phyloP scores from a whole-genome alignment of 2,113 vertebrate genomes.

The Marcusenius ussheri region DNA sequence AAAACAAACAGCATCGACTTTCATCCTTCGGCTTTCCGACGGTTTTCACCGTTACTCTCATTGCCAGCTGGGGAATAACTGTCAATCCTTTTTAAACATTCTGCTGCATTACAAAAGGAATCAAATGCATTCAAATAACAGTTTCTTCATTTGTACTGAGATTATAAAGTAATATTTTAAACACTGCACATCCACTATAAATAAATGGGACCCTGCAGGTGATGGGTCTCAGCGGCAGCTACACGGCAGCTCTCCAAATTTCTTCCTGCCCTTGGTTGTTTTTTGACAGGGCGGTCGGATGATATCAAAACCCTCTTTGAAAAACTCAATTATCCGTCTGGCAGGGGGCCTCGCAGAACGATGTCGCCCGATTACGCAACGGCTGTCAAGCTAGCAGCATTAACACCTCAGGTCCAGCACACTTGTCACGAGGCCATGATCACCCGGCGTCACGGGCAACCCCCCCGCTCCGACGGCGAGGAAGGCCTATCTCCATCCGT shows the following conservation, averaged over 20 bases:
- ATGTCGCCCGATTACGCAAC: neutral
- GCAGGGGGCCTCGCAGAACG: neutral
- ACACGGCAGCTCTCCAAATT: neutral
- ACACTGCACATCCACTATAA: neutral
- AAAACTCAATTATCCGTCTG: constrained; percentile 5
- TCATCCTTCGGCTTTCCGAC: neutral
- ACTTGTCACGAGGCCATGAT: neutral
- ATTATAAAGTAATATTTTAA: neutral
- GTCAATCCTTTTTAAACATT: neutral
- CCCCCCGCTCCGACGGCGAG: neutral
- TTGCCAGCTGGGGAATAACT: neutral
- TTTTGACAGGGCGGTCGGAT: neutral
- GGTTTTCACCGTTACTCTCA: neutral
- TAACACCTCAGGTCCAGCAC: neutral
- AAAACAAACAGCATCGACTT: neutral
- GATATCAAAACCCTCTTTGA: neutral
- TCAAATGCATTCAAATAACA: neutral
- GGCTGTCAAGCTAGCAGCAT: neutral
- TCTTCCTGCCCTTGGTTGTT: neutral
- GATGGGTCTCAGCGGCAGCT: neutral
- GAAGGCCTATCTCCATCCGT: neutral
- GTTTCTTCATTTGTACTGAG: neutral
- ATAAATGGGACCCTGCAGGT: neutral
- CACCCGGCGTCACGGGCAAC: neutral
- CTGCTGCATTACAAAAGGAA: neutral